A percentile compares a stretch with the other conserved stretches of the same genome.
These are phyloP conservation scores for Apistogramma diplotaenia DNA, from an alignment of 2,113 vertebrate species.

Conservation along the genomic window DNA sequence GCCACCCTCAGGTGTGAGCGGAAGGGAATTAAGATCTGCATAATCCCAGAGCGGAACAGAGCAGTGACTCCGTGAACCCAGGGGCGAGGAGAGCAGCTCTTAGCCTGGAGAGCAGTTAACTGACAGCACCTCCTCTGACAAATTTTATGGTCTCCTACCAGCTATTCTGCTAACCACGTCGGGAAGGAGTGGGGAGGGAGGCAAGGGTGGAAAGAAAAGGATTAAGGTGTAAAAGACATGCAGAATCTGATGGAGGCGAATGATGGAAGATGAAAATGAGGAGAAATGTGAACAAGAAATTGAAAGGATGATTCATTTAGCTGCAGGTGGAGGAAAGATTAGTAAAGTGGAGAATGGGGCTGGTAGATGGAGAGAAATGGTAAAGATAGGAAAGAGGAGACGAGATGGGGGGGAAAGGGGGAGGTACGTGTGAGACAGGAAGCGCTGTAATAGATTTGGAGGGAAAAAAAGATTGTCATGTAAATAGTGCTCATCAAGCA, in stretches of 20 bases:
- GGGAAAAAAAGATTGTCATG: slow-evolving; percentile 12
- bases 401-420: not conserved
- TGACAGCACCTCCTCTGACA: slow-evolving; percentile 58
- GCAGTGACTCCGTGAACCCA: slow-evolving; percentile 49
- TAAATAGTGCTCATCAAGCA: slow-evolving; percentile 15
- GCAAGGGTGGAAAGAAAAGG: not conserved
- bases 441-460: not conserved
- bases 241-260: slow-evolving; percentile 8
- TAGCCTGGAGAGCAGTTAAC: slow-evolving; percentile 50
- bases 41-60: slow-evolving; percentile 69
- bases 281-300: slow-evolving; percentile 20
- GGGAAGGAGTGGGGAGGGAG: not conserved
- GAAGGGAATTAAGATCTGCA: slow-evolving; percentile 71
- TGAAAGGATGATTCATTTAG: slow-evolving; percentile 48
- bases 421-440: not conserved
- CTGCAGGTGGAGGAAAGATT: slow-evolving; percentile 37
- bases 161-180: not conserved
- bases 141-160: slow-evolving; percentile 52
- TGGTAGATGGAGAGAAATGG: slow-evolving; percentile 45
- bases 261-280: slow-evolving; percentile 2
- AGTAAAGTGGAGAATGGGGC: slow-evolving; percentile 28
- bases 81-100: slow-evolving; percentile 43
- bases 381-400: slow-evolving; percentile 16
- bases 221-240: slow-evolving; percentile 19
- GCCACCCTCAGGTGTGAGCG: slow-evolving; percentile 73